Evolutionary conservation across 2,113 vertebrate genomes (phyloP).

Genomic region (Rhegmatorhina hoffmannsi): DNA sequence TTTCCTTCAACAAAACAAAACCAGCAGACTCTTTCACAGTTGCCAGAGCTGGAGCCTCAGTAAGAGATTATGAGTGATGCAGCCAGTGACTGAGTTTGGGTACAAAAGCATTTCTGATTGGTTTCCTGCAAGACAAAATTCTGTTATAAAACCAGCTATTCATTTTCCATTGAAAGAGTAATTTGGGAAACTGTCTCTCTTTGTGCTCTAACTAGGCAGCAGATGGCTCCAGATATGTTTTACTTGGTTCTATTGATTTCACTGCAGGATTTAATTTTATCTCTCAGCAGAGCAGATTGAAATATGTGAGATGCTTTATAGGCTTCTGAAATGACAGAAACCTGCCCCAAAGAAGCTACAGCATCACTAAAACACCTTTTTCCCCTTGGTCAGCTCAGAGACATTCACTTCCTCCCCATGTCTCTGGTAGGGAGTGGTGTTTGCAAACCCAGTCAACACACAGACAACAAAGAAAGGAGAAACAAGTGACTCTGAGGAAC

Average conservation of each 20-base stretch:
- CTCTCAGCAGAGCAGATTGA: constrained; percentile 33
- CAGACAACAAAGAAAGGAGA: background rate
- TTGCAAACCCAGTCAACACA: background rate
- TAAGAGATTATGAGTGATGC: background rate
- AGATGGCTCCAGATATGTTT: constrained; percentile 50
- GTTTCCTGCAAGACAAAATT: background rate
- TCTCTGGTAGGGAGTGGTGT: background rate
- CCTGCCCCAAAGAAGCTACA: background rate
- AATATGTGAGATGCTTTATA: background rate
- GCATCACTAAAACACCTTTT: background rate
- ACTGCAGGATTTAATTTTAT: constrained; percentile 35
- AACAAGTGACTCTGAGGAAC: background rate
- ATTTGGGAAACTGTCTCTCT: constrained; percentile 35
- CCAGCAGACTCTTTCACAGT: constrained; percentile 4
- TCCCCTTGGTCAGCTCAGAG: background rate
- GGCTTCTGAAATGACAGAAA: background rate
- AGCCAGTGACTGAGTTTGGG: background rate
- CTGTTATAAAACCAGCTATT: constrained; percentile 34
- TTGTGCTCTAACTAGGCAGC: constrained; percentile 47
- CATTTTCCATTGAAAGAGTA: constrained; percentile 41
- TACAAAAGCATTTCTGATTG: constrained; percentile 42
- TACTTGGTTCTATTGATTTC: constrained; percentile 42
- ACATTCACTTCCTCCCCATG: background rate
- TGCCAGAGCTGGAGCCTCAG: background rate
- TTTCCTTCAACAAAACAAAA: background rate